These are phyloP conservation scores for Melanotaenia duboulayi DNA, from an alignment of 2,113 vertebrate genomes.

Conservation along the genomic window DNA sequence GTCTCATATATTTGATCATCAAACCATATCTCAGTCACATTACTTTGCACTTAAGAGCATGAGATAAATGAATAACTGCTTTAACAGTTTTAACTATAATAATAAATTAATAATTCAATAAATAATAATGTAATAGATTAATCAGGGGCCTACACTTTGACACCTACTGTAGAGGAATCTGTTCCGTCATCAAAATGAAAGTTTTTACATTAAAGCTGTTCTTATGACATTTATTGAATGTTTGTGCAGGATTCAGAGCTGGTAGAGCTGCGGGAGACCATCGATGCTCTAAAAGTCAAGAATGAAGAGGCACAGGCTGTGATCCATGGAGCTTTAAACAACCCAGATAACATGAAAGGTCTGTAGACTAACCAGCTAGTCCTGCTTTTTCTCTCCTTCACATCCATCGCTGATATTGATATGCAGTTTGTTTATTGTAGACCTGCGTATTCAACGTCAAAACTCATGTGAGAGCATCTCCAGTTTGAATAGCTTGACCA, in stretches of 20 bases:
- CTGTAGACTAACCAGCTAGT: slow-evolving; percentile 2
- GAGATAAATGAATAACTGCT: too few species aligned
- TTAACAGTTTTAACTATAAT: too few species aligned
- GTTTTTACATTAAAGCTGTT: background rate
- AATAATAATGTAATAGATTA: too few species aligned
- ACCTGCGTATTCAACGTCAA: slow-evolving; percentile 91
- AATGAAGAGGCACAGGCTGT: slow-evolving; percentile 95
- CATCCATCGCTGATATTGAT: background rate
- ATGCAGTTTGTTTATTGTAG: slow-evolving; percentile 66
- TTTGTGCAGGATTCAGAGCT: slow-evolving; percentile 88
- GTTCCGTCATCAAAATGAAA: too few species aligned
- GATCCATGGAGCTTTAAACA: slow-evolving; percentile 92
- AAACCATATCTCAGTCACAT: too few species aligned
- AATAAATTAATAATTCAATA: too few species aligned
- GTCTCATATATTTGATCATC: too few species aligned
- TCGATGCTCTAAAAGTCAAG: slow-evolving; percentile 89
- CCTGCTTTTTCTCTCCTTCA: background rate
- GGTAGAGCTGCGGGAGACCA: slow-evolving; percentile 91
- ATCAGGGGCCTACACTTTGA: too few species aligned
- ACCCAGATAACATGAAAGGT: slow-evolving; percentile 89
- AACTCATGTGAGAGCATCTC: slow-evolving; percentile 98
- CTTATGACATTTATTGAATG: background rate
- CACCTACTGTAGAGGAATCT: too few species aligned
- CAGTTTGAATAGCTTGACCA: slow-evolving; percentile 95
- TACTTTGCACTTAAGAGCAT: too few species aligned